Evolutionary conservation across 2,888 invertebrate genomes (phyloP).

Genomic region (Yponomeuta sedellus): DNA sequence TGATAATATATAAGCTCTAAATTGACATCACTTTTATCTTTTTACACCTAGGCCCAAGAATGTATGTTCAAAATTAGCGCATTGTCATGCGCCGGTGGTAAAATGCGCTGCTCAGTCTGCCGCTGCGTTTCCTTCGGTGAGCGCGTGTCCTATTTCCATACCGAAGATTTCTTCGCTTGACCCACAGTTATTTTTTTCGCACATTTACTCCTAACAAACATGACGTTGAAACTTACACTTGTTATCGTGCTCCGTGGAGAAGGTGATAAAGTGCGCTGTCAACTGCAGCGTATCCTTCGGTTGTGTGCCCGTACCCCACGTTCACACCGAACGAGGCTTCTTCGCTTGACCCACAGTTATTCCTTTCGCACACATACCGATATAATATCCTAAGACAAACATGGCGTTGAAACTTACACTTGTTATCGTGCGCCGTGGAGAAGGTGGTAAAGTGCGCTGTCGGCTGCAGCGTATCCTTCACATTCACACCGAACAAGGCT

Average conservation of each 20-base stretch:
- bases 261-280: too few species aligned
- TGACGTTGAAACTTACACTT: too few species aligned
- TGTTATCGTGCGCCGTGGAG: constrained; percentile 88
- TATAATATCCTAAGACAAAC: constrained; percentile 72
- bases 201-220: too few species aligned
- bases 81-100: constrained; percentile 87
- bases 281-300: constrained; percentile 92
- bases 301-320: constrained; percentile 90
- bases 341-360: too few species aligned
- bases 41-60: too few species aligned
- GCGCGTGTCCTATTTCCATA: constrained; percentile 90
- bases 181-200: too few species aligned
- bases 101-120: too few species aligned
- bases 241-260: too few species aligned
- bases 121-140: constrained; percentile 95
- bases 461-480: constrained; percentile 96
- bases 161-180: constrained; percentile 78
- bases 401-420: constrained; percentile 88
- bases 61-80: constrained; percentile 83
- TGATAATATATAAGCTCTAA: too few species aligned
- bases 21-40: too few species aligned
- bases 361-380: too few species aligned
- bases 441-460: constrained; percentile 96
- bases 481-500: too few species aligned
- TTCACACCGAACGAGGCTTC: constrained; percentile 89